Conservation (phyloP, 2,113 vertebrate species). For the Hippocampus guttulatus region DNA sequence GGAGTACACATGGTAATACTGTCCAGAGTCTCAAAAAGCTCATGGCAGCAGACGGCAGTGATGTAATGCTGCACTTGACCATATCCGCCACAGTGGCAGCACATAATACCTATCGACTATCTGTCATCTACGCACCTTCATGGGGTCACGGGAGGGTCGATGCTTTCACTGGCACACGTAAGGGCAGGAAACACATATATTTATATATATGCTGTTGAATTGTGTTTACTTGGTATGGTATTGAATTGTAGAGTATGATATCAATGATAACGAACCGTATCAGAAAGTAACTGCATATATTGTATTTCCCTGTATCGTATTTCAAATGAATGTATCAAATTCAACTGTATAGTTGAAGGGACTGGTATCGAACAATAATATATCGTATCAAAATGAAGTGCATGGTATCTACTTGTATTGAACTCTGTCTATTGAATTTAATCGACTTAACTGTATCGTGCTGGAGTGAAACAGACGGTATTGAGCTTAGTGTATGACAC, state of each 20-base stretch:
- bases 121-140: constrained; percentile 1
- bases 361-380: not conserved
- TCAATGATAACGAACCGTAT: not conserved
- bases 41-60: not conserved
- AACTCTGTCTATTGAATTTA: not conserved
- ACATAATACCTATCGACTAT: constrained; percentile 22
- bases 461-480: not conserved
- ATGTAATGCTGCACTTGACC: constrained; percentile 6
- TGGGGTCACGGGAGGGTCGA: constrained; percentile 12
- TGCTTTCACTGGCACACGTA: not conserved
- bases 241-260: no score
- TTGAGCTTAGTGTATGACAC: no score
- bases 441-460: not conserved
- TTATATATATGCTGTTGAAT: no score
- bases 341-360: not conserved
- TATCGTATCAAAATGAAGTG: not conserved
- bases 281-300: not conserved
- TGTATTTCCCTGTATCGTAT: not conserved
- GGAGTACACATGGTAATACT: not conserved
- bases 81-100: constrained; percentile 4
- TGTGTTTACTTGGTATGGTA: no score
- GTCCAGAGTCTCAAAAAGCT: not conserved
- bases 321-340: not conserved
- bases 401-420: not conserved
- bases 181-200: not conserved